A percentile compares a stretch with the other conserved stretches of the same genome.
Evolutionary conservation across 2,113 vertebrate species (phyloP).

Genomic region (Mormyrus lacerda): DNA sequence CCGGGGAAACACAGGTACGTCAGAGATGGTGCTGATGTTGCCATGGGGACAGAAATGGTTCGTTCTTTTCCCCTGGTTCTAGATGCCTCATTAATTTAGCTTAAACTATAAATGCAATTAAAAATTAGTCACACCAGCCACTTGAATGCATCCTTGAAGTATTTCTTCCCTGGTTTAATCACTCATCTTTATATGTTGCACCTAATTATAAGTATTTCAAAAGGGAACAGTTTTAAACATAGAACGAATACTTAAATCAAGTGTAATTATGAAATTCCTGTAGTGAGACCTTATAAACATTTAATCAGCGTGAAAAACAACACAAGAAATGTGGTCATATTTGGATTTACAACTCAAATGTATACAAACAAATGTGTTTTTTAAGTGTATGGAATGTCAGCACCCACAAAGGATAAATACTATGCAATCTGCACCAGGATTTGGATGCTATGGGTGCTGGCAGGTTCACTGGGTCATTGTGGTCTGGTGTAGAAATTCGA

Average conservation of each 20-base stretch:
- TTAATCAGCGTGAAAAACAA: neutral
- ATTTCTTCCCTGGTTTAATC: neutral
- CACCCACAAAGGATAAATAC: neutral
- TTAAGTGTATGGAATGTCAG: neutral
- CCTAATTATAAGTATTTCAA: neutral
- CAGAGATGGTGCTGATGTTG: neutral
- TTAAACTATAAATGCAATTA: neutral
- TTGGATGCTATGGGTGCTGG: neutral
- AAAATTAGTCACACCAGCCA: neutral
- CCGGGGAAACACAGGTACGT: neutral
- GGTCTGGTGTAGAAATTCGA: neutral
- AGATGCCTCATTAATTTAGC: neutral
- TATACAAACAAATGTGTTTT: neutral
- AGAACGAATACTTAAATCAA: neutral
- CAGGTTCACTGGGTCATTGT: neutral
- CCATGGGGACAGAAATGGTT: neutral
- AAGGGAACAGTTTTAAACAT: neutral
- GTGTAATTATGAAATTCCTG: neutral
- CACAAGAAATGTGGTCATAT: neutral
- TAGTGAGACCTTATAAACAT: slow-evolving; percentile 8
- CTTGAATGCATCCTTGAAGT: neutral
- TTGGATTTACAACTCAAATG: neutral
- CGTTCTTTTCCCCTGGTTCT: neutral
- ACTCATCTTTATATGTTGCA: neutral
- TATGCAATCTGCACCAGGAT: neutral